Conservation (phyloP, 2,113 vertebrate species). For the Tangachromis dhanisi region DNA sequence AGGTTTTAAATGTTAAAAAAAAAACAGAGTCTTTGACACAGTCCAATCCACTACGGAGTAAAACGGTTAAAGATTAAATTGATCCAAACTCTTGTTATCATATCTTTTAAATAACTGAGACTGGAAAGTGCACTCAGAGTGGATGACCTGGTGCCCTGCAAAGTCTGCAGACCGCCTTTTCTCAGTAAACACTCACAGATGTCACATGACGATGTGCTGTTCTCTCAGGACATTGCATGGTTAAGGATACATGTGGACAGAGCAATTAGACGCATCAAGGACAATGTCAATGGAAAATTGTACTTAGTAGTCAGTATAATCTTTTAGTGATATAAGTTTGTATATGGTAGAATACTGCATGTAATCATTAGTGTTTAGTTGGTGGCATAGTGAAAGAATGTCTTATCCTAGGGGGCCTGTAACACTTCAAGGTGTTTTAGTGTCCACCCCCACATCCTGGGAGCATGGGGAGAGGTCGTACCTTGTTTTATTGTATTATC, state of each 20-base stretch:
- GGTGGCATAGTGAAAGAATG: too few relatives aligned
- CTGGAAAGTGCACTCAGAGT: fast-evolving
- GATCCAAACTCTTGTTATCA: neutral
- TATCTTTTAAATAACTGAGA: neutral
- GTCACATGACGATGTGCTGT: neutral
- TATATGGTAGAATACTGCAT: too few relatives aligned
- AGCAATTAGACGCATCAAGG: neutral
- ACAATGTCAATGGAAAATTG: too few relatives aligned
- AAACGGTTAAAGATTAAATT: neutral
- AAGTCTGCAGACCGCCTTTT: neutral
- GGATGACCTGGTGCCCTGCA: neutral
- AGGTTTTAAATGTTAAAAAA: neutral
- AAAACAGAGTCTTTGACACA: neutral
- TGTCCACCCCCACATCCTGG: too few relatives aligned
- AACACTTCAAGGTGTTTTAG: too few relatives aligned
- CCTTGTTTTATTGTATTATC: too few relatives aligned
- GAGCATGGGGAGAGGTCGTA: too few relatives aligned
- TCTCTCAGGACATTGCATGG: neutral
- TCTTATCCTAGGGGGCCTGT: too few relatives aligned
- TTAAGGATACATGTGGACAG: neutral
- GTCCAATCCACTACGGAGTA: neutral
- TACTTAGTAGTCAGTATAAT: too few relatives aligned
- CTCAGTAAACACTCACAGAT: neutral
- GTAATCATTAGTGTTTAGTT: too few relatives aligned
- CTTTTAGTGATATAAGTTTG: too few relatives aligned